phyloP scores from a whole-genome alignment of 2,113 vertebrate genomes.

The Fregata magnificens region DNA sequence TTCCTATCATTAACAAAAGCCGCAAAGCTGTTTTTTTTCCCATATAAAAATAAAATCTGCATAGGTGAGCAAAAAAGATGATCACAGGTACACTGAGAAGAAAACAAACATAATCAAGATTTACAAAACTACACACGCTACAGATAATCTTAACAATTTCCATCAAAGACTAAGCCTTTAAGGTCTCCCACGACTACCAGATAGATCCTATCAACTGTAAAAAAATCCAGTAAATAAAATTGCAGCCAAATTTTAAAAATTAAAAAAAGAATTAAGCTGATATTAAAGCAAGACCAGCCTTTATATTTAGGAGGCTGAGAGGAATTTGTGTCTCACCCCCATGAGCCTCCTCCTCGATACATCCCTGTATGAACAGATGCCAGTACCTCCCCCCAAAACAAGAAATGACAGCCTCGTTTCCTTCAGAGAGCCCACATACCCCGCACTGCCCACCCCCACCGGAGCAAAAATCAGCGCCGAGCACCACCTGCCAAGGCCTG shows the following conservation, averaged over 20 bases:
- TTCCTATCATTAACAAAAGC: background rate
- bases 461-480: background rate
- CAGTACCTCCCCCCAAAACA: background rate
- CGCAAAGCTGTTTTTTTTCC: background rate
- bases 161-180: background rate
- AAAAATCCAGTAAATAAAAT: background rate
- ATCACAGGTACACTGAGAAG: background rate
- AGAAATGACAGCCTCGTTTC: background rate
- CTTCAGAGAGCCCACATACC: accelerated
- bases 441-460: background rate
- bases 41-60: background rate
- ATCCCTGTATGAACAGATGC: background rate
- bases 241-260: no score
- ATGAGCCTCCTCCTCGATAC: background rate
- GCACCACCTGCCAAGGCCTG: background rate
- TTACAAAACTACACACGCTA: background rate
- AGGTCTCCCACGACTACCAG: background rate
- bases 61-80: background rate
- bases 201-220: background rate
- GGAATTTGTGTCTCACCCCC: background rate
- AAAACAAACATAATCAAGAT: background rate
- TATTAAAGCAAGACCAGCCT: background rate
- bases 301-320: background rate
- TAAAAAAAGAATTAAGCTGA: accelerated
- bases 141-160: background rate